A percentile compares a stretch with the other conserved stretches of the same genome.
These are phyloP conservation scores for Tragelaphus eurycerus DNA, from an alignment of 2,797 vertebrate species.

Conservation along the genomic window DNA sequence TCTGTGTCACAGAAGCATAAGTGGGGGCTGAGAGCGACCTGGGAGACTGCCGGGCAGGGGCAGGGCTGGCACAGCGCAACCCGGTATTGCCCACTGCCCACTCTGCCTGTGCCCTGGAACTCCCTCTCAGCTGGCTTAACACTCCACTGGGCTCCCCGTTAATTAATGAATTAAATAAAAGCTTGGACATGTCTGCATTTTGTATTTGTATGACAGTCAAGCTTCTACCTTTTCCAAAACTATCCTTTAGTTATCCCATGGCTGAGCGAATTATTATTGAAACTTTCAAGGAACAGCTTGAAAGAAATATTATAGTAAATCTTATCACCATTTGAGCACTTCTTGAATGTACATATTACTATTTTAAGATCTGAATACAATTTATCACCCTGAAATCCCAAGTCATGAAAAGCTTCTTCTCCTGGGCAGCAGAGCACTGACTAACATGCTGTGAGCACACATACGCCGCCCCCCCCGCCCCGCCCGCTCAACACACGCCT, in stretches of 20 bases:
- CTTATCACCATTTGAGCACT: neutral
- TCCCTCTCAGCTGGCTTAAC: neutral
- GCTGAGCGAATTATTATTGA: neutral
- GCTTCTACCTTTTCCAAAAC: neutral
- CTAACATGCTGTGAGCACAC: neutral
- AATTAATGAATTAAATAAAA: neutral
- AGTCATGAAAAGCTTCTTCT: neutral
- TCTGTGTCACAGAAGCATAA: neutral
- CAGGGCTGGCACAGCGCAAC: fast-evolving
- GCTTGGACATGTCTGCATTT: neutral
- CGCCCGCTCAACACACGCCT: fast-evolving
- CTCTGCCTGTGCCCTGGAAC: neutral
- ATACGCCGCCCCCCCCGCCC: neutral
- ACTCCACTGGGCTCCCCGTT: neutral
- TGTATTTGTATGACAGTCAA: neutral
- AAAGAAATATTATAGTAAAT: neutral
- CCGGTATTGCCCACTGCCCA: neutral
- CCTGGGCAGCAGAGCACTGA: neutral
- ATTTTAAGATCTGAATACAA: neutral
- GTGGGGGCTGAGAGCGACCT: neutral
- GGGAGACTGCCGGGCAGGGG: fast-evolving
- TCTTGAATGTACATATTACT: neutral
- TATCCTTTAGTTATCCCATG: neutral
- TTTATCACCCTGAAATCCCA: neutral
- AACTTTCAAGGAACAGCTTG: neutral